Conservation (phyloP, 2,888 invertebrate genomes). For the Linyphia triangularis region DNA sequence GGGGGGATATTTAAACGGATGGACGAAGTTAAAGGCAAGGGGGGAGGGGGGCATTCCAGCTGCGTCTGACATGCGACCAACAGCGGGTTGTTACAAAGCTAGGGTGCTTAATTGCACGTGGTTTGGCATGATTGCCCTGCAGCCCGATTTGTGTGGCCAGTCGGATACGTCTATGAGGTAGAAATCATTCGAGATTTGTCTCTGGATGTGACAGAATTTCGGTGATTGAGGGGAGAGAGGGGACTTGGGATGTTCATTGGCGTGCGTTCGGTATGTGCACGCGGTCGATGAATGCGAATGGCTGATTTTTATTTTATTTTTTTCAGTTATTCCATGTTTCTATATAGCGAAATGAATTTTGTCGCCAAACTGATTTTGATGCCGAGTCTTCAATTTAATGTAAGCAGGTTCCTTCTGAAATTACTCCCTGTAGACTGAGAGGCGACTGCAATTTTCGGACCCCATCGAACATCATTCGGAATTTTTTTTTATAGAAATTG, state of each 20-base stretch:
- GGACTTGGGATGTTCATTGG: background rate
- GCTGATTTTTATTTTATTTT: too few species aligned
- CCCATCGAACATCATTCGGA: too few species aligned
- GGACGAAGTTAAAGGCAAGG: constrained; percentile 1
- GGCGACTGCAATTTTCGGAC: too few species aligned
- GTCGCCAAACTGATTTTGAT: too few species aligned
- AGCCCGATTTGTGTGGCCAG: constrained; percentile 34
- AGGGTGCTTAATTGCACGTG: constrained; percentile 54
- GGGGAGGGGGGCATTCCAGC: constrained; percentile 50
- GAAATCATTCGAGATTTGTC: background rate
- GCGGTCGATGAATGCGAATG: too few species aligned
- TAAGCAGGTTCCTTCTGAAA: too few species aligned
- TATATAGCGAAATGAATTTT: too few species aligned
- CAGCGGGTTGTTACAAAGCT: constrained; percentile 57
- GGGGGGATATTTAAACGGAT: background rate
- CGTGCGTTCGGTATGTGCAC: background rate
- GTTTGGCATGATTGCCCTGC: constrained; percentile 55
- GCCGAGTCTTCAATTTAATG: too few species aligned
- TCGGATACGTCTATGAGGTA: too few species aligned
- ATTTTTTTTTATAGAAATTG: too few species aligned
- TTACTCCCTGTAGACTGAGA: too few species aligned
- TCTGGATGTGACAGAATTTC: constrained; percentile 54
- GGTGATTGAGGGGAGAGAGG: background rate
- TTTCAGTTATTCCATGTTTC: too few species aligned
- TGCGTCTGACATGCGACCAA: constrained; percentile 66